Conservation (phyloP, 2,888 invertebrate species). For the Pammene fasciana region DNA sequence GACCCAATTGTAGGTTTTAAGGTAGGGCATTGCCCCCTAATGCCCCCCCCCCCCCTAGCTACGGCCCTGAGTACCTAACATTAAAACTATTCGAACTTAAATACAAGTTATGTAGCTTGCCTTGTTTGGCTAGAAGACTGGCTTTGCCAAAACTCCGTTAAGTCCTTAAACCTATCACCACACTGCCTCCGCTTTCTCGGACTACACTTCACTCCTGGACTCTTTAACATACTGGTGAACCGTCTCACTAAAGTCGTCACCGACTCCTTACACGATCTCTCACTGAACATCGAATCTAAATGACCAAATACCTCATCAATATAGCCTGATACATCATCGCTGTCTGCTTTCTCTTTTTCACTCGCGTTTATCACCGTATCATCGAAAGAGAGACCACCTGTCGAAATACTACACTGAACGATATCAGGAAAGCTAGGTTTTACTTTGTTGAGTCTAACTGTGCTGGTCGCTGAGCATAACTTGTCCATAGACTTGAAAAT, state of each 20-base stretch:
- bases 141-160: conserved; percentile 71
- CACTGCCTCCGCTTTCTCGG: conserved; percentile 63
- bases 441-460: conserved; percentile 58
- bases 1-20: no score
- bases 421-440: conserved; percentile 55
- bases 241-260: conserved; percentile 72
- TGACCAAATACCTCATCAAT: conserved; percentile 74
- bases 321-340: conserved; percentile 64
- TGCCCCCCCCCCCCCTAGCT: no score
- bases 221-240: conserved; percentile 64
- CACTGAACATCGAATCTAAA: conserved; percentile 55
- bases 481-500: conserved; percentile 75
- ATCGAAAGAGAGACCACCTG: conserved; percentile 67
- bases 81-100: not conserved
- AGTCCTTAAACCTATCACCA: conserved; percentile 66
- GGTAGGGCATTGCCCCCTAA: no score
- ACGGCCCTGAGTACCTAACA: no score
- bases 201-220: conserved; percentile 57
- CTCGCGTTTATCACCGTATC: conserved; percentile 55
- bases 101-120: not conserved
- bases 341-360: conserved; percentile 53
- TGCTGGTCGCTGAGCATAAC: conserved; percentile 59
- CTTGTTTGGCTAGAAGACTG: conserved; percentile 28
- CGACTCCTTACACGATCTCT: conserved; percentile 56
- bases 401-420: conserved; percentile 70